phyloP scores from a whole-genome alignment of 2,888 invertebrate genomes.

The Stictocephala bisonia region DNA sequence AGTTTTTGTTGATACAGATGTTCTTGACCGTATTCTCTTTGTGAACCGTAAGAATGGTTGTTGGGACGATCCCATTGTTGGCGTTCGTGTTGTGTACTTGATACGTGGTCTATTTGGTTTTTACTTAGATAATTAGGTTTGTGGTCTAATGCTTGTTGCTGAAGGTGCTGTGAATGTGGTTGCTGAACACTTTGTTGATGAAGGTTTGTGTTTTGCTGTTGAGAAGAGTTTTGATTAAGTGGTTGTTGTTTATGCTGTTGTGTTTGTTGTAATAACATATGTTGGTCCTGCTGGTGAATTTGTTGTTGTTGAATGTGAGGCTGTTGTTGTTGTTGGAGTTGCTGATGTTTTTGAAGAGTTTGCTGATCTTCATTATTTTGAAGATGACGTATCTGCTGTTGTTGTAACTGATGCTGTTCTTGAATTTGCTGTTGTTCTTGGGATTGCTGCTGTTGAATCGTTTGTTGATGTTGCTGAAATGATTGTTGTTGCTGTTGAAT shows the following conservation, averaged over 20 bases:
- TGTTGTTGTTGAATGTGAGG: conserved; percentile 51
- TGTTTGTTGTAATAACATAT: conserved; percentile 53
- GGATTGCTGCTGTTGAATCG: conserved; percentile 56
- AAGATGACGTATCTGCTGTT: conserved; percentile 65
- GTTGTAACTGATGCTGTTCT: conserved; percentile 65
- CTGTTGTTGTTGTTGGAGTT: conserved; percentile 47
- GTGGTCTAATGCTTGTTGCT: conserved; percentile 62
- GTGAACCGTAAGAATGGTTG: conserved; percentile 30
- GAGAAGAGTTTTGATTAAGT: conserved; percentile 66
- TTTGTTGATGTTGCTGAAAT: conserved; percentile 47
- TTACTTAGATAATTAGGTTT: conserved; percentile 18
- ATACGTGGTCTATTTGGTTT: conserved; percentile 21
- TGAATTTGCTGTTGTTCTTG: conserved; percentile 56
- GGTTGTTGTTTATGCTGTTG: conserved; percentile 52
- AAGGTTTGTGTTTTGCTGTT: conserved; percentile 72
- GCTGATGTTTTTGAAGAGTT: conserved; percentile 46
- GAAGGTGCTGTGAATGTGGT: conserved; percentile 64
- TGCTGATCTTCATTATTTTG: conserved; percentile 62
- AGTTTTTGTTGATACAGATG: conserved; percentile 45
- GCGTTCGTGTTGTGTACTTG: conserved; percentile 21
- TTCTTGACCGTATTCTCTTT: conserved; percentile 40
- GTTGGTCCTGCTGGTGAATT: conserved; percentile 53
- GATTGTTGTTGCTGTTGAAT: conserved; percentile 59
- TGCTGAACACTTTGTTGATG: conserved; percentile 69
- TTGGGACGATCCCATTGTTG: conserved; percentile 39